A percentile compares a stretch with the other conserved stretches of the same genome.
phyloP scores from a whole-genome alignment of 2,113 vertebrate species.

The Bos indicus region DNA sequence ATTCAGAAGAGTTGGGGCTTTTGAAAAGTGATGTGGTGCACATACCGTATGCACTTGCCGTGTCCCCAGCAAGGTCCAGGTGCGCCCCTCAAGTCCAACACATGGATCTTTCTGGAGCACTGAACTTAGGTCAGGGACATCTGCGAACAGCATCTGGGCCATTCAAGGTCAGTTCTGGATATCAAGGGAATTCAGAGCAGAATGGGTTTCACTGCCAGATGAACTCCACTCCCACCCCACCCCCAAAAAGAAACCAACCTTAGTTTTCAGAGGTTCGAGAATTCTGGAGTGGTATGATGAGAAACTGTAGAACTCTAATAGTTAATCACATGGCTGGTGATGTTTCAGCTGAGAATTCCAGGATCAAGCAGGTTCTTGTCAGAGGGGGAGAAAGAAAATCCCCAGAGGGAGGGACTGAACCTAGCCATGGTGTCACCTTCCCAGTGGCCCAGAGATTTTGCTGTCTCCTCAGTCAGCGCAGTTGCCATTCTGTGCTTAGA shows the following conservation, averaged over 20 bases:
- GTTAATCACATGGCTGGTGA: background rate
- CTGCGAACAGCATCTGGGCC: background rate
- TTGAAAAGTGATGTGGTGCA: background rate
- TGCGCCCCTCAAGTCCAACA: no score
- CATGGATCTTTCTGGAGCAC: background rate
- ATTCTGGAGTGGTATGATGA: background rate
- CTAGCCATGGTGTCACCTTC: background rate
- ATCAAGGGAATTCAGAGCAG: background rate
- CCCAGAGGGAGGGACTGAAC: background rate
- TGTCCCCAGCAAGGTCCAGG: no score
- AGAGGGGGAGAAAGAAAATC: background rate
- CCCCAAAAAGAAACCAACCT: background rate
- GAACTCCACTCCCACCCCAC: background rate
- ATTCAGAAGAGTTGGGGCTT: background rate
- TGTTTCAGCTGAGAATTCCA: background rate
- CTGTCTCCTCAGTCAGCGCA: background rate
- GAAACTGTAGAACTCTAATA: background rate
- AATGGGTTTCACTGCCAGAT: background rate
- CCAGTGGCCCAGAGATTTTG: background rate
- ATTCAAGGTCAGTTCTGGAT: background rate
- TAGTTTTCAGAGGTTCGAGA: background rate
- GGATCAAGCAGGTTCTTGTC: background rate
- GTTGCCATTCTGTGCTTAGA: conserved; percentile 52
- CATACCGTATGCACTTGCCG: fast-evolving
- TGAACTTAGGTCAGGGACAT: background rate